Conservation (phyloP, 2,888 invertebrate genomes). For the Melanchra persicariae region DNA sequence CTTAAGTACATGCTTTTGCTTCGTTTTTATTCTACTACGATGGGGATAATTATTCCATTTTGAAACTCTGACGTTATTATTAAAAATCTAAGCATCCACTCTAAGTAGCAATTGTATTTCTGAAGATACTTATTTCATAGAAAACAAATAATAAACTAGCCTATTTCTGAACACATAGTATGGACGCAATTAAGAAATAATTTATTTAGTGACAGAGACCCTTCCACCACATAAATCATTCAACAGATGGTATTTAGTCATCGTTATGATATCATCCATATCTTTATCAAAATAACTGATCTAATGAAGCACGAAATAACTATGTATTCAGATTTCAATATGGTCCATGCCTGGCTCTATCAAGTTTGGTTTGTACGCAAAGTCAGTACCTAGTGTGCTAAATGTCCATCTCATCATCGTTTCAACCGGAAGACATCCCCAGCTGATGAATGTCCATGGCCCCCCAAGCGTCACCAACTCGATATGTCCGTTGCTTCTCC, state of each 20-base stretch:
- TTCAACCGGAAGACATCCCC: not conserved
- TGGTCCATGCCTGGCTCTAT: not conserved
- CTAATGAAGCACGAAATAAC: slow-evolving; percentile 1
- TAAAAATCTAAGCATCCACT: too few relatives aligned
- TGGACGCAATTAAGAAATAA: not conserved
- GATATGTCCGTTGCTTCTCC: too few relatives aligned
- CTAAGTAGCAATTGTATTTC: too few relatives aligned
- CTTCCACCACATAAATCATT: slow-evolving; percentile 21
- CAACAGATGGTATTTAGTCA: slow-evolving; percentile 35
- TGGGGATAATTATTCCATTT: too few relatives aligned
- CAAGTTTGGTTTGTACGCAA: not conserved
- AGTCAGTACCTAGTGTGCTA: not conserved
- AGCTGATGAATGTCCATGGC: too few relatives aligned
- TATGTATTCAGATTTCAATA: not conserved
- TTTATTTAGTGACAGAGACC: slow-evolving; percentile 2
- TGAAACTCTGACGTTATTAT: too few relatives aligned
- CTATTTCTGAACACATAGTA: not conserved
- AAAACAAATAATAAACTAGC: not conserved
- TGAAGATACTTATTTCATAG: too few relatives aligned
- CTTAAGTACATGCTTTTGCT: too few relatives aligned
- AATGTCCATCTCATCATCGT: not conserved
- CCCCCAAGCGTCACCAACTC: too few relatives aligned
- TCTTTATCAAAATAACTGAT: slow-evolving; percentile 20
- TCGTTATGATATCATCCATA: slow-evolving; percentile 32
- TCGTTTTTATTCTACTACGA: too few relatives aligned